phyloP scores from a whole-genome alignment of 2,797 vertebrate genomes.

The Lycodopsis pacificus region DNA sequence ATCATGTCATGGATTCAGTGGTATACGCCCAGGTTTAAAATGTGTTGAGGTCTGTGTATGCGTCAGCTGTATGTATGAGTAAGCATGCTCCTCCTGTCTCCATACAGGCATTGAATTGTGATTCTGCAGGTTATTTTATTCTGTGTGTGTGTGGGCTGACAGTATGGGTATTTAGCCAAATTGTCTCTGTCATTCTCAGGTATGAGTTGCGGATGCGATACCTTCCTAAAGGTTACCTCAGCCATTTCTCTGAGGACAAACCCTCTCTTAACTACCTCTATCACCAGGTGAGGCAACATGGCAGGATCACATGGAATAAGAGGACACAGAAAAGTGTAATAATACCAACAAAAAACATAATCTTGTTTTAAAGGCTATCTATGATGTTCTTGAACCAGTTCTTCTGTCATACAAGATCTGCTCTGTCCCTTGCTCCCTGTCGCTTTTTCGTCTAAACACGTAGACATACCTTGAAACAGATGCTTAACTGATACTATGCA shows the following conservation, averaged over 20 bases:
- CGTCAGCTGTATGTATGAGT: slow-evolving; percentile 36
- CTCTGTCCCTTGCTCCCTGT: background rate
- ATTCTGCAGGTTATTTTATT: background rate
- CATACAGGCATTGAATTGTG: background rate
- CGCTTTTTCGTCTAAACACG: background rate
- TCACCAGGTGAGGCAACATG: slow-evolving; percentile 89
- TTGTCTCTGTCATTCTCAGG: slow-evolving; percentile 79
- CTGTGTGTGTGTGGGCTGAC: background rate
- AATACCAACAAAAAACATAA: background rate
- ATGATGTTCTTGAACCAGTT: background rate
- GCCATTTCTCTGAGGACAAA: slow-evolving; percentile 97
- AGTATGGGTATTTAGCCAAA: slow-evolving; percentile 1
- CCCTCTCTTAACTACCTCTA: slow-evolving; percentile 99
- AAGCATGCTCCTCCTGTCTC: slow-evolving; percentile 25
- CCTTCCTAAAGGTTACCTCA: slow-evolving; percentile 97
- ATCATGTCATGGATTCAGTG: background rate
- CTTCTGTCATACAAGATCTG: background rate
- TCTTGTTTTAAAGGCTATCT: background rate
- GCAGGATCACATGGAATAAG: background rate
- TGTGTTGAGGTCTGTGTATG: slow-evolving; percentile 16
- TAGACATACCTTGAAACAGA: background rate
- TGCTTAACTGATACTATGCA: background rate
- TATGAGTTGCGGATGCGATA: slow-evolving; percentile 98
- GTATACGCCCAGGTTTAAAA: background rate
- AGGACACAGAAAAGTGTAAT: background rate